Conservation (phyloP, 2,888 invertebrate genomes). For the Plemyria rubiginata region DNA sequence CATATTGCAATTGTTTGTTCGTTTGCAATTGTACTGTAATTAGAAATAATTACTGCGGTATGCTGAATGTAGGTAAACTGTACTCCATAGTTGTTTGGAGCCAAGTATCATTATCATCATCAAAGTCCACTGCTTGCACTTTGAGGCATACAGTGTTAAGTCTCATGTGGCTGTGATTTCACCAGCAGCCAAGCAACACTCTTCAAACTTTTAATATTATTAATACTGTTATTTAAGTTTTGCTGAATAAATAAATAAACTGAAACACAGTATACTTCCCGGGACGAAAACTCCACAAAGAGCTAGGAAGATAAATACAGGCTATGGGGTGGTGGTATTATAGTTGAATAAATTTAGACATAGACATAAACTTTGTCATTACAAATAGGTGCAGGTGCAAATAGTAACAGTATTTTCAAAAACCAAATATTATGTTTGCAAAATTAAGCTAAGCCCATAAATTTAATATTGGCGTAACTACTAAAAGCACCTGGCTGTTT, state of each 20-base stretch:
- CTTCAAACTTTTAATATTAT: no score
- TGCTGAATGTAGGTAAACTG: constrained; percentile 36
- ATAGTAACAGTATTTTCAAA: constrained; percentile 7
- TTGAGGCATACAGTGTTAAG: no score
- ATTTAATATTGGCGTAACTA: constrained; percentile 8
- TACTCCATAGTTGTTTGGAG: constrained; percentile 21
- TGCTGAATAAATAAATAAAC: no score
- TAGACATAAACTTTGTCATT: background rate
- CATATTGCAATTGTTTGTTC: constrained; percentile 40
- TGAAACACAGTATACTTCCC: no score
- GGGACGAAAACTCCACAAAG: no score
- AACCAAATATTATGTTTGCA: background rate
- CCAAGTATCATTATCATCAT: background rate
- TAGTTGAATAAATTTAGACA: background rate
- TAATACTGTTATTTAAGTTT: no score
- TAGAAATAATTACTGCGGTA: constrained; percentile 45
- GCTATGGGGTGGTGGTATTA: no score
- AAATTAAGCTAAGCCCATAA: constrained; percentile 1
- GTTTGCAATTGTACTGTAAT: constrained; percentile 43
- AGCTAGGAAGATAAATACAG: no score
- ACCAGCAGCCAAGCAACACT: no score
- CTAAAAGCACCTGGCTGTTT: constrained; percentile 12
- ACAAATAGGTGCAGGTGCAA: constrained; percentile 7
- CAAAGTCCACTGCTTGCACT: no score
- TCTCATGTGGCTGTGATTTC: no score